Evolutionary conservation across 2,113 vertebrate genomes (phyloP).

Genomic region (Callipepla californica): DNA sequence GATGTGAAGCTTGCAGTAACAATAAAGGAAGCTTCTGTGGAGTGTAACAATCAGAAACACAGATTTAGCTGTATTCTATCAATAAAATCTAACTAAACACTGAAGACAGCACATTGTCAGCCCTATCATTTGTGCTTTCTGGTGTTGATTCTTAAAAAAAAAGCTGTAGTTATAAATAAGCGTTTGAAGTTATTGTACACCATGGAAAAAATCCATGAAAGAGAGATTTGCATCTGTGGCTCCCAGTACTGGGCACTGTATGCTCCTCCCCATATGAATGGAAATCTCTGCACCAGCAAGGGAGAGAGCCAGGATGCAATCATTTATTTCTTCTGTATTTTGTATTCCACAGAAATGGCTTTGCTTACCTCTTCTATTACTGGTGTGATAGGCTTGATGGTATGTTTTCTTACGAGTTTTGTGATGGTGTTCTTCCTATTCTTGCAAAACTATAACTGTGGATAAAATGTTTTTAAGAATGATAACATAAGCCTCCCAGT

Average conservation of each 20-base stretch:
- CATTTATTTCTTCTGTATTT: not conserved
- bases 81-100: not conserved
- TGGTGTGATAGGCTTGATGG: not conserved
- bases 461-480: not conserved
- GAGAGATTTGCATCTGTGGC: not conserved
- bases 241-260: fast-evolving
- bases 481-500: not conserved
- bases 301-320: not conserved
- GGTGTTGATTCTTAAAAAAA: not conserved
- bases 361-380: not conserved
- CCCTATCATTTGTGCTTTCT: not conserved
- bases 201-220: fast-evolving
- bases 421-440: not conserved
- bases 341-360: not conserved
- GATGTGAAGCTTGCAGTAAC: not conserved
- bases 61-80: not conserved
- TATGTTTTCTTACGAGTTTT: not conserved
- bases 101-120: not conserved
- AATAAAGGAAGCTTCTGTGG: not conserved
- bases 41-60: not conserved
- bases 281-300: not conserved
- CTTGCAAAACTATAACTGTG: not conserved
- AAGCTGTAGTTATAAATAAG: not conserved
- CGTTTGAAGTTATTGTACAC: not conserved
- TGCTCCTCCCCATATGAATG: not conserved